Conservation (phyloP, 1,140 invertebrate species). For the Magallana ariakensis region DNA sequence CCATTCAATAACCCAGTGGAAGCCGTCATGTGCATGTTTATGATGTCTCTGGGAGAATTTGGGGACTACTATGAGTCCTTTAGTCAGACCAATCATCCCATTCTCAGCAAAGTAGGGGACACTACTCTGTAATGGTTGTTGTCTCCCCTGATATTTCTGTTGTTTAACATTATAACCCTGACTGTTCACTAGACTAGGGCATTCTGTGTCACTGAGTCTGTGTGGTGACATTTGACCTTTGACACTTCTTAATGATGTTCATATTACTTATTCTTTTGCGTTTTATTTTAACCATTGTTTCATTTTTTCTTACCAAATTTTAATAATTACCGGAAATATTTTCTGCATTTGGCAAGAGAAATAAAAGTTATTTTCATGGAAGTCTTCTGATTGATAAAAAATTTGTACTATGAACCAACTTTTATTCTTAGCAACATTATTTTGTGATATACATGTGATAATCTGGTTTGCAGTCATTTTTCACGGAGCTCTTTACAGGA, state of each 20-base stretch:
- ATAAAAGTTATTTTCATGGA: too few species aligned
- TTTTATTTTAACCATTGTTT: conserved; percentile 15
- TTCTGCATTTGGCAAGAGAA: background rate
- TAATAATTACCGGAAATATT: background rate
- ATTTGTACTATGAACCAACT: too few species aligned
- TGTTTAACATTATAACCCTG: background rate
- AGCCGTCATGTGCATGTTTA: conserved; percentile 97
- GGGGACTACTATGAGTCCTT: conserved; percentile 95
- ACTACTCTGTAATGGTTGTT: conserved; percentile 14
- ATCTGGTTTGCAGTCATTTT: background rate
- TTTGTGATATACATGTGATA: background rate
- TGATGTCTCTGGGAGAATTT: conserved; percentile 98
- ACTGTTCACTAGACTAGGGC: background rate
- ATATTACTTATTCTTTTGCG: background rate
- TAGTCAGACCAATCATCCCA: conserved; percentile 91
- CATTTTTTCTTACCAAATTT: background rate
- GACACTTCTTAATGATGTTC: background rate
- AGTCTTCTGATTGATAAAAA: too few species aligned
- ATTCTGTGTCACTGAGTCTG: conserved; percentile 1
- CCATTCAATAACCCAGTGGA: conserved; percentile 86
- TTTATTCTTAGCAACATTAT: too few species aligned
- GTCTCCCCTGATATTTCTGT: conserved; percentile 1
- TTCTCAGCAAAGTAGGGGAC: conserved; percentile 87
- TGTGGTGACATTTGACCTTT: background rate
- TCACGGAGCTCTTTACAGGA: too few species aligned